phyloP scores from a whole-genome alignment of 2,797 vertebrate genomes.

The Gymnothorax reevesii region DNA sequence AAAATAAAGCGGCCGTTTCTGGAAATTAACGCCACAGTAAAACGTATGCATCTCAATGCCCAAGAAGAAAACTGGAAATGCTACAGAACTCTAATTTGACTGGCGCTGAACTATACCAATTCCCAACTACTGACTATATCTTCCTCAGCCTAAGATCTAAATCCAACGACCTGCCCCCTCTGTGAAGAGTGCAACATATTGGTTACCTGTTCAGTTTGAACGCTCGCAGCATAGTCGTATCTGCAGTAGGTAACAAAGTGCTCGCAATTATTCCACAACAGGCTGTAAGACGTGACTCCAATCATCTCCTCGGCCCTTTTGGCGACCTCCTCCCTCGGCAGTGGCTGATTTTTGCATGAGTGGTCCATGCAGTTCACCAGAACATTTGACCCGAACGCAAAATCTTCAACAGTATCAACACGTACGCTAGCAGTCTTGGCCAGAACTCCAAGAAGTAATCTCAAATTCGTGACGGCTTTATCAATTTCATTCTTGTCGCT shows the following conservation, averaged over 20 bases:
- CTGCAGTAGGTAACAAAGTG: conserved; percentile 92
- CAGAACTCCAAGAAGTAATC: conserved; percentile 86
- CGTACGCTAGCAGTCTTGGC: conserved; percentile 81
- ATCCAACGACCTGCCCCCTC: background rate
- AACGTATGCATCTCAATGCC: background rate
- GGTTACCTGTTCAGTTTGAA: conserved; percentile 86
- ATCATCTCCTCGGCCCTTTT: conserved; percentile 79
- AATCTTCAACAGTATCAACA: conserved; percentile 89
- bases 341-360: conserved; percentile 58
- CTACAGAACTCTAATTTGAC: background rate
- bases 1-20: background rate
- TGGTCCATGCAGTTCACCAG: conserved; percentile 81
- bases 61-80: background rate
- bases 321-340: conserved; percentile 78
- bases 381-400: conserved; percentile 84
- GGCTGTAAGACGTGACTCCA: conserved; percentile 81
- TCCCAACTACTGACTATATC: background rate
- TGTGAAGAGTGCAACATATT: background rate
- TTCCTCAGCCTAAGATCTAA: background rate
- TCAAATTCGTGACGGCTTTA: conserved; percentile 83
- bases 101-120: background rate
- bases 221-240: conserved; percentile 78
- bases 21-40: background rate
- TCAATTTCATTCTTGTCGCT: conserved; percentile 65
- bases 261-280: conserved; percentile 96